Evolutionary conservation across 2,113 vertebrate species (phyloP).

Genomic region (Caracal caracal): DNA sequence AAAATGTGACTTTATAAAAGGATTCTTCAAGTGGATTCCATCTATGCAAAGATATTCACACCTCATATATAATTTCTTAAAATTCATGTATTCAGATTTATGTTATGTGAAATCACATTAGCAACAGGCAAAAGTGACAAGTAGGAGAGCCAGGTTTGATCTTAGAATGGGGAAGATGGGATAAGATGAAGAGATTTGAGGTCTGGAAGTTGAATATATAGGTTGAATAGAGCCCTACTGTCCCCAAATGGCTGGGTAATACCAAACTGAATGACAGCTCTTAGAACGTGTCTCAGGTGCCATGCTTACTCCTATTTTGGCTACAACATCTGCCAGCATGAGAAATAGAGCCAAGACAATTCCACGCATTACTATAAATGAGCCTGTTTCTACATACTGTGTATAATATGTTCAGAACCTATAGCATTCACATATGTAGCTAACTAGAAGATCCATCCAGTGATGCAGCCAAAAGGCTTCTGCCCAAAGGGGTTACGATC

Average conservation of each 20-base stretch:
- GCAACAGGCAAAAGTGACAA: slow-evolving; percentile 10
- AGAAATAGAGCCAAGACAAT: background rate
- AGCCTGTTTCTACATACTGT: background rate
- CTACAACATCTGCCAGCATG: background rate
- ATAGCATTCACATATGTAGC: background rate
- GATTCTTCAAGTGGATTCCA: slow-evolving; percentile 49
- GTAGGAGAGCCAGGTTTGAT: background rate
- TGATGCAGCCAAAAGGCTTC: background rate
- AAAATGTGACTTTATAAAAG: slow-evolving; percentile 58
- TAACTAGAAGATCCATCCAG: background rate
- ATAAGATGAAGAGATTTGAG: background rate
- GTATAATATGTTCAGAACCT: background rate
- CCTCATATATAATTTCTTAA: slow-evolving; percentile 63
- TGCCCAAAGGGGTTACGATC: background rate
- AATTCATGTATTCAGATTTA: slow-evolving; percentile 57
- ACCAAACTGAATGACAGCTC: background rate
- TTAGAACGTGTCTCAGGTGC: background rate
- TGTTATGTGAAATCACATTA: slow-evolving; percentile 39
- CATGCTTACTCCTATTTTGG: background rate
- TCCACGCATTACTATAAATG: background rate
- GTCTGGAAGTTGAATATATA: background rate
- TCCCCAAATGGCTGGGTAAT: background rate
- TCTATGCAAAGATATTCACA: slow-evolving; percentile 58
- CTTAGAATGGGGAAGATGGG: background rate
- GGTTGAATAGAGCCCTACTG: background rate